Evolutionary conservation across 1,140 invertebrate genomes (phyloP).

Genomic region (Drosophila ambigua): DNA sequence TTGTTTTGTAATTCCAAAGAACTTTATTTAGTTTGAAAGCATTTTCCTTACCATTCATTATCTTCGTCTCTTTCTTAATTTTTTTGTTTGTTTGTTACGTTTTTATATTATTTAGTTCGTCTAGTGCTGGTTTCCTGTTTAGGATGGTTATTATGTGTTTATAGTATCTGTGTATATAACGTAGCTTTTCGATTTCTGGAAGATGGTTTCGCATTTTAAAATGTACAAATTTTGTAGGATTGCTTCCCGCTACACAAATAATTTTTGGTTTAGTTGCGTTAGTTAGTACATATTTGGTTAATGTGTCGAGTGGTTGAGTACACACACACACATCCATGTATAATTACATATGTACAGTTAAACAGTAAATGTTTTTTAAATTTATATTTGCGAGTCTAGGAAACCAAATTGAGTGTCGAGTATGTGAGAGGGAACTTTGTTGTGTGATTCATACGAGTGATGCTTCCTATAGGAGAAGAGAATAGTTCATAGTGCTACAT

Average conservation of each 20-base stretch:
- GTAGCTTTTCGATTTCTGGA: conserved; percentile 24
- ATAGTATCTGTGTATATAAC: conserved; percentile 43
- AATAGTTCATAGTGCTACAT: conserved; percentile 41
- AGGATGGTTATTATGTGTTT: conserved; percentile 66
- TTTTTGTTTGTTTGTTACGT: conserved; percentile 61
- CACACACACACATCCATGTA: conserved; percentile 24
- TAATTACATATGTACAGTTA: conserved; percentile 80
- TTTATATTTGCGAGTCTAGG: conserved; percentile 28
- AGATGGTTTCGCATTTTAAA: conserved; percentile 35
- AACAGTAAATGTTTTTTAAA: conserved; percentile 47
- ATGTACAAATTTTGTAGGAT: conserved; percentile 52
- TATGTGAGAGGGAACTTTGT: conserved; percentile 35
- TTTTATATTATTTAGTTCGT: conserved; percentile 80
- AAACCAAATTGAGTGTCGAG: conserved; percentile 45
- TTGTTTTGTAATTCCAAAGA: conserved; percentile 78
- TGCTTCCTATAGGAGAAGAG: conserved; percentile 45
- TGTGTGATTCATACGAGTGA: conserved; percentile 32
- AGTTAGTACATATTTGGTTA: conserved; percentile 25
- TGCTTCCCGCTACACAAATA: conserved; percentile 10
- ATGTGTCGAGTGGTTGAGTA: conserved; percentile 34
- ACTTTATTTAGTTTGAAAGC: conserved; percentile 83
- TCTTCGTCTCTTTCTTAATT: conserved; percentile 19
- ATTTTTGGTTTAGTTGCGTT: conserved; percentile 23
- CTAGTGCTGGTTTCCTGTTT: conserved; percentile 65
- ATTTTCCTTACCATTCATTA: conserved; percentile 59